Evolutionary conservation across 2,113 vertebrate species (phyloP), one percentile per base, ranked within the genome.

Genomic region (Rana temporaria): DNA sequence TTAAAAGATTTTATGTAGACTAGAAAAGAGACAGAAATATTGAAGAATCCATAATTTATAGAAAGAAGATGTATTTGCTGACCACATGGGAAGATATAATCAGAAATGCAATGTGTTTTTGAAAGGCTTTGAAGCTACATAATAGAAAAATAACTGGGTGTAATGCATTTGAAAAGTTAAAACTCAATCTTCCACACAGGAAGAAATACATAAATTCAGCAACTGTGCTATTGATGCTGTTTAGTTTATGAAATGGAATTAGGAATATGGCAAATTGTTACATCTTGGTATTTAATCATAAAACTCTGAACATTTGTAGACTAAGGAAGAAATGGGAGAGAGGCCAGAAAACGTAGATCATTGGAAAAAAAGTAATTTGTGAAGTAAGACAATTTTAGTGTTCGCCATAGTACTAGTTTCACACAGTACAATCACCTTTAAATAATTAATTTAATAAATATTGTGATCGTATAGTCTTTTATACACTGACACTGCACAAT

Each of bases 101-200:
- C 59, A 85, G 84, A 84, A 84, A 85, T 71, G 12, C 2, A 81
- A 77, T 63, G 59, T 20, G 62, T 64, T 0, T 87, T 84, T 82
- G 76, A 87, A 85, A 73, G 30, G 32, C 76, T 63, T 55, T 63
- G 74, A 48, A 64, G 38, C 71, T 73, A 73, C 7, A 20, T 60
- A 56, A 60, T 42, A 87, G 74, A 82, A 82, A 85, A 89, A 84
- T 85, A 87, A 85, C 65, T 57, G 66, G 63, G 55, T 78, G 59
- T 71, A 87, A 88, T 86, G 60, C 78, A 86, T 0, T 85, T 79
- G 26, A 22, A 48, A 77, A 34, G 66, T 68, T 85, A 86, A 85
- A 87, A 63, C 5, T 63, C 68, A 68, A 84, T 76, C 74, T 84
- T 53, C 79, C 32, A 84, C 22, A 81, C 68, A 42, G 87, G 82